Conservation (phyloP, 1,140 invertebrate genomes). For the Tetraneura akinire region DNA sequence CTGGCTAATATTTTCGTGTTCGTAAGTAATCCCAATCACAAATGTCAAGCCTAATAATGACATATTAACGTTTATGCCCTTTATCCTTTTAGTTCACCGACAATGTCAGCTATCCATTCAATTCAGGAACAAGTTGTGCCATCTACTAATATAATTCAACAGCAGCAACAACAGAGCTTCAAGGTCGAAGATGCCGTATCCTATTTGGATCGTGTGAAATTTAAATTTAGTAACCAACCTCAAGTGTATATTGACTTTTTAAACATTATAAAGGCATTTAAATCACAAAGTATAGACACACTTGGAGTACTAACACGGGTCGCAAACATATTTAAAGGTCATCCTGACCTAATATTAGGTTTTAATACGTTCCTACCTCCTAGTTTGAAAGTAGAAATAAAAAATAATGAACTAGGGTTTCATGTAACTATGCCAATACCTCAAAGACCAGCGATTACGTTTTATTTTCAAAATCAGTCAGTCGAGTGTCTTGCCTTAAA, state of each 20-base stretch:
- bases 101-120: slow-evolving; percentile 49
- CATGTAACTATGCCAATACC: no score
- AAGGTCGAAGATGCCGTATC: slow-evolving; percentile 98
- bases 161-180: slow-evolving; percentile 65
- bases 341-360: slow-evolving; percentile 96
- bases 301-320: slow-evolving; percentile 97
- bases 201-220: slow-evolving; percentile 98
- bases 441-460: slow-evolving; percentile 64
- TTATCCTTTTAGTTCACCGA: slow-evolving; percentile 28
- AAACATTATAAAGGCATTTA: slow-evolving; percentile 99
- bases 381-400: no score
- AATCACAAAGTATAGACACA: slow-evolving; percentile 98
- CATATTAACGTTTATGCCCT: not conserved
- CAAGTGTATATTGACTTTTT: slow-evolving; percentile 99
- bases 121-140: no score
- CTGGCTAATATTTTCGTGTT: no score
- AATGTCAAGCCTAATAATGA: no score
- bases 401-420: no score
- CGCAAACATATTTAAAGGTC: slow-evolving; percentile 95
- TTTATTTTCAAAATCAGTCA: slow-evolving; percentile 77
- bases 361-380: slow-evolving; percentile 99
- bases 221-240: slow-evolving; percentile 95
- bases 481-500: slow-evolving; percentile 99
- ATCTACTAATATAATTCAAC: no score
- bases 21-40: no score